phyloP scores from a whole-genome alignment of 2,113 vertebrate species.

The Notothenia rossii region DNA sequence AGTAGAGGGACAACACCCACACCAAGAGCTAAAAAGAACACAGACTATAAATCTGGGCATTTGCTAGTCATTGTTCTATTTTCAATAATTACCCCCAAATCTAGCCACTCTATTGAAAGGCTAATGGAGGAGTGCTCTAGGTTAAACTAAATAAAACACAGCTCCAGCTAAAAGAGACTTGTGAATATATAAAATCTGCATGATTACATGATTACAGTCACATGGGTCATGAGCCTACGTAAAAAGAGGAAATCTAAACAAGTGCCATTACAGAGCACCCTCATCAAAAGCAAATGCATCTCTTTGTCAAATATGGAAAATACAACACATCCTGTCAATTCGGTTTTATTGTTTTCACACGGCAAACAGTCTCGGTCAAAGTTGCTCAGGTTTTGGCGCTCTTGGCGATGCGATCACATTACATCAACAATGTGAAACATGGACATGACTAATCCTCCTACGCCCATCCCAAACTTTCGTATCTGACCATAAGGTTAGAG shows the following conservation, averaged over 20 bases:
- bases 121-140: constrained; percentile 16
- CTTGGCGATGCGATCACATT: constrained; percentile 26
- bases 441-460: constrained; percentile 60
- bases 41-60: constrained; percentile 25
- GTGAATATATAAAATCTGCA: constrained; percentile 16
- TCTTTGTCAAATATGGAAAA: neutral
- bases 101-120: constrained; percentile 11
- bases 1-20: constrained; percentile 44
- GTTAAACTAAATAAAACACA: constrained; percentile 25
- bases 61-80: constrained; percentile 34
- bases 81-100: constrained; percentile 48
- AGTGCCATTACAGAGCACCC: neutral
- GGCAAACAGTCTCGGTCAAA: neutral
- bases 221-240: constrained; percentile 15
- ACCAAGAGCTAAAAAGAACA: constrained; percentile 53
- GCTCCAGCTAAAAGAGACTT: constrained; percentile 2
- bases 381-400: neutral
- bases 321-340: neutral
- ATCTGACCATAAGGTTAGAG: constrained; percentile 70
- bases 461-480: constrained; percentile 42
- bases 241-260: constrained; percentile 14
- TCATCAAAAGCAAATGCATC: neutral
- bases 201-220: constrained; percentile 14
- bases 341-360: constrained; percentile 20
- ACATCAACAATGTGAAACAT: constrained; percentile 39